Percentiles rank a stretch among this genome's conserved stretches.
Evolutionary conservation across 2,113 vertebrate genomes (phyloP).

Genomic region (Oncorhynchus clarkii): DNA sequence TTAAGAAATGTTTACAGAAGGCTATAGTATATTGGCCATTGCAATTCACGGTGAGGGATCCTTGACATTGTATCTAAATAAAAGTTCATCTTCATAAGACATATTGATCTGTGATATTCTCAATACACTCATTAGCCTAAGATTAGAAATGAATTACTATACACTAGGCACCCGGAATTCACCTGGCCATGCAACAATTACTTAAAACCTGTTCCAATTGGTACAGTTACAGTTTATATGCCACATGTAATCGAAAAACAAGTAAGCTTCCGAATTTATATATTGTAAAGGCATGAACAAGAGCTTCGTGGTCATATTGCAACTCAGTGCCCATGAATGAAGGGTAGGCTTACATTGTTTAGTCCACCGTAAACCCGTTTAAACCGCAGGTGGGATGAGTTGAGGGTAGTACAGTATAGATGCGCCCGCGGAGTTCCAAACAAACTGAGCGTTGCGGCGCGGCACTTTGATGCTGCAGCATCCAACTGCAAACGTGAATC

Average conservation of each 20-base stretch:
- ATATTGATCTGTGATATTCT: neutral
- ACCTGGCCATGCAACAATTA: constrained; percentile 5
- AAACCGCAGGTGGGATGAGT: neutral
- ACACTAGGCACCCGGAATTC: neutral
- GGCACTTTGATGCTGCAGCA: constrained; percentile 32
- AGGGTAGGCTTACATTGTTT: neutral
- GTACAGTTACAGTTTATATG: too few relatives aligned
- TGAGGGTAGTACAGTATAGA: neutral
- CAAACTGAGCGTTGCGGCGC: constrained; percentile 1
- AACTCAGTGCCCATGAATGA: neutral
- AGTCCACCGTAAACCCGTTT: neutral
- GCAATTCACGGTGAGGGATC: too few relatives aligned
- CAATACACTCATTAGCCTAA: neutral
- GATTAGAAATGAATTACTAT: neutral
- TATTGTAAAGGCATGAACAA: neutral
- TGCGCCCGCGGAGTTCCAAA: constrained; percentile 27
- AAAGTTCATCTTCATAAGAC: too few relatives aligned
- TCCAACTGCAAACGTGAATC: constrained; percentile 21
- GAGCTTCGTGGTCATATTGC: neutral
- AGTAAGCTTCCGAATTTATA: neutral
- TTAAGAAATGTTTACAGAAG: too few relatives aligned
- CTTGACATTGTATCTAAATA: too few relatives aligned
- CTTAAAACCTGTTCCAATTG: constrained; percentile 2
- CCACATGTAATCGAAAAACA: neutral
- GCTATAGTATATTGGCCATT: too few relatives aligned